A percentile compares a stretch with the other conserved stretches of the same genome.
Evolutionary conservation across 1,140 invertebrate species (phyloP).

Genomic region (Aphelinus atriplicis): DNA sequence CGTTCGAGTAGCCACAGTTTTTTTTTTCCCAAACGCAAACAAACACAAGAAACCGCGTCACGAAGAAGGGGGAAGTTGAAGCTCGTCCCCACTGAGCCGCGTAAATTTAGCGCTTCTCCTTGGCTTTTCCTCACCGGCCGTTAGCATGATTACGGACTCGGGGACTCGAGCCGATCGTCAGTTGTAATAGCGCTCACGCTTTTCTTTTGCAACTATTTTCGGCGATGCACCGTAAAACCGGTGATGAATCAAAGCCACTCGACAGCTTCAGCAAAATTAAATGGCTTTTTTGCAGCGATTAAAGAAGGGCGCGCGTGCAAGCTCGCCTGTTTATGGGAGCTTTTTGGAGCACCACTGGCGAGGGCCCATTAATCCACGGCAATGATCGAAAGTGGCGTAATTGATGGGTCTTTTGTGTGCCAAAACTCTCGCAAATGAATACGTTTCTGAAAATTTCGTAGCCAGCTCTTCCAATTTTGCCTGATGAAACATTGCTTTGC

Average conservation of each 20-base stretch:
- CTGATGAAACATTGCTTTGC: too few relatives aligned
- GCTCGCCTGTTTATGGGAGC: constrained; percentile 14
- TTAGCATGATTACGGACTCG: constrained; percentile 52
- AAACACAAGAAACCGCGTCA: constrained; percentile 24
- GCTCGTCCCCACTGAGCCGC: constrained; percentile 40
- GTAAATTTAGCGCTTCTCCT: constrained; percentile 55
- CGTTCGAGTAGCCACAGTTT: too few relatives aligned
- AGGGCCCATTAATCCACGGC: constrained; percentile 3
- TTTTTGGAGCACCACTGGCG: not conserved
- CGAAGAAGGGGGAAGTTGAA: constrained; percentile 44
- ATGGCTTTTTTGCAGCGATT: not conserved
- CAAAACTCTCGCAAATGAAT: too few relatives aligned
- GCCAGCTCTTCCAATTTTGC: too few relatives aligned
- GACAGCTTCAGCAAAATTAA: constrained; percentile 16
- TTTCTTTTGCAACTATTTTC: constrained; percentile 16
- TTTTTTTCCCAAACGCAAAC: not conserved
- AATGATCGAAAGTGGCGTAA: constrained; percentile 32
- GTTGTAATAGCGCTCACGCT: not conserved
- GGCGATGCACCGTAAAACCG: constrained; percentile 21
- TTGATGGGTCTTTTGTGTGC: not conserved
- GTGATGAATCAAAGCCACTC: constrained; percentile 25
- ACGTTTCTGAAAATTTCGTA: too few relatives aligned
- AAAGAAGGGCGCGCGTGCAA: not conserved
- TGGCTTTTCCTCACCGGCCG: constrained; percentile 27
- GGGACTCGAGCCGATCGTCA: constrained; percentile 15